These are phyloP conservation scores for Pegoplata infirma DNA, from an alignment of 2,888 invertebrate genomes.

Conservation along the genomic window DNA sequence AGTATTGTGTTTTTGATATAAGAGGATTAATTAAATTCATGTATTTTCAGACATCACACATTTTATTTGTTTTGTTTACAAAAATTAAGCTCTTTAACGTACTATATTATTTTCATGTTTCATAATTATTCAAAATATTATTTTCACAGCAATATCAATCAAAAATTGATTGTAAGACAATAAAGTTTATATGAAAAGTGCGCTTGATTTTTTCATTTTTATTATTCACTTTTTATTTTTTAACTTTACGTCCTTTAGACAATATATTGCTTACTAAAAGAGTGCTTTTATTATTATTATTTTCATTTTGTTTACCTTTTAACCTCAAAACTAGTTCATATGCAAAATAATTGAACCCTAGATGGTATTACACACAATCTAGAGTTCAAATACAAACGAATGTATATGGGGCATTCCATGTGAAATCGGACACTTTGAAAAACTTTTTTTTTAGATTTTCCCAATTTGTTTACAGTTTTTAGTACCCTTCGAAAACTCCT, in stretches of 20 bases:
- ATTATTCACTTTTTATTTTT: slow-evolving; percentile 24
- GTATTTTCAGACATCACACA: neutral
- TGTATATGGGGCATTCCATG: no score
- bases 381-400: neutral
- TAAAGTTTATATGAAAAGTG: slow-evolving; percentile 10
- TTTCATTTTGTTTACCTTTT: slow-evolving; percentile 51
- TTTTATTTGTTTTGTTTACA: neutral
- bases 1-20: slow-evolving; percentile 4
- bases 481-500: no score
- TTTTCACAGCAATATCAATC: slow-evolving; percentile 5
- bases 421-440: no score
- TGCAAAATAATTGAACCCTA: slow-evolving; percentile 61
- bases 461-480: no score
- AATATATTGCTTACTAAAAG: neutral
- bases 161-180: slow-evolving; percentile 15
- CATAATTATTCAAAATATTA: neutral
- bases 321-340: slow-evolving; percentile 60
- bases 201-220: neutral
- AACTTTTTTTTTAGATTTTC: no score
- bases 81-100: neutral
- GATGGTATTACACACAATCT: slow-evolving; percentile 40
- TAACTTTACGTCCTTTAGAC: no score
- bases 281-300: neutral
- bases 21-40: slow-evolving; percentile 1
- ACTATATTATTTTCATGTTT: neutral